Evolutionary conservation across 2,113 vertebrate species (phyloP).

Genomic region (Hippocampus mohnikei): DNA sequence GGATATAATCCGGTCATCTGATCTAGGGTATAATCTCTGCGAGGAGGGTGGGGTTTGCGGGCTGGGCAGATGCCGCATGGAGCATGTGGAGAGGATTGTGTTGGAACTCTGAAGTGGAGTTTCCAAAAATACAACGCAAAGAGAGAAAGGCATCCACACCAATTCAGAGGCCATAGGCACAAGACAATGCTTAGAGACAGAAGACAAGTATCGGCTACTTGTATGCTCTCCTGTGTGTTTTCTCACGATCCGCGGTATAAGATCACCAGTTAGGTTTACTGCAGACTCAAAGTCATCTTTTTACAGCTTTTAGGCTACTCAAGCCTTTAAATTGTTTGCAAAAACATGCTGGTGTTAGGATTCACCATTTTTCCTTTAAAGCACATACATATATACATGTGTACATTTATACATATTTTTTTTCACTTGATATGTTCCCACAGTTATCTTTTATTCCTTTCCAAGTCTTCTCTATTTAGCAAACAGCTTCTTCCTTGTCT

Average conservation of each 20-base stretch:
- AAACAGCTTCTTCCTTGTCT: no score
- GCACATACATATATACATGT: no score
- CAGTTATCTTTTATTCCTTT: no score
- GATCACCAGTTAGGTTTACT: not conserved
- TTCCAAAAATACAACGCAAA: constrained; percentile 50
- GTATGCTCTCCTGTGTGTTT: not conserved
- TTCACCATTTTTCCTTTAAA: no score
- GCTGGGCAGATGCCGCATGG: constrained; percentile 38
- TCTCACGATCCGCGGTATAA: not conserved
- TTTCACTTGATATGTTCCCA: no score
- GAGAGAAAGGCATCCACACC: constrained; percentile 2
- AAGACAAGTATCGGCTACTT: not conserved
- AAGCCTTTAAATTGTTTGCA: not conserved
- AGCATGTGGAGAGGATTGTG: not conserved
- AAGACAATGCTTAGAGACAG: not conserved
- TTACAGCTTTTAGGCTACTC: not conserved
- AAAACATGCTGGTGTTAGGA: not conserved
- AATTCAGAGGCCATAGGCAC: constrained; percentile 36
- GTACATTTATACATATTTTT: no score
- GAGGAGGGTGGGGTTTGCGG: not conserved
- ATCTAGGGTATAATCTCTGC: constrained; percentile 34
- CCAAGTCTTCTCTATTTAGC: no score
- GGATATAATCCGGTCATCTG: constrained; percentile 22
- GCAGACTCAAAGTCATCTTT: not conserved
- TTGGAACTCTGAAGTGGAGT: constrained; percentile 26